Evolutionary conservation across 2,888 invertebrate species (phyloP).

Genomic region (Dicycla oo): DNA sequence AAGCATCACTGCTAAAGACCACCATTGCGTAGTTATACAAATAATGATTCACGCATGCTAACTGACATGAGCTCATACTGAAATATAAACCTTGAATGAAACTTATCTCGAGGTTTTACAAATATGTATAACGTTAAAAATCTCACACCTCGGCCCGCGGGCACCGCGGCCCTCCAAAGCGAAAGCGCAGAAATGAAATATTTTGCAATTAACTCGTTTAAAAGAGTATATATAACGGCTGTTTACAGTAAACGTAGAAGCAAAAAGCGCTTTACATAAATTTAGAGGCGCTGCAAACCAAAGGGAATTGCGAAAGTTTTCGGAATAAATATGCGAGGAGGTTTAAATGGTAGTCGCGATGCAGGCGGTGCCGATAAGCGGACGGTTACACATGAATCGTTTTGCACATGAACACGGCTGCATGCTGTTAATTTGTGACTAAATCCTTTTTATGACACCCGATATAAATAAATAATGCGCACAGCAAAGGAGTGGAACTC

Average conservation of each 20-base stretch:
- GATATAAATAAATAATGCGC: no score
- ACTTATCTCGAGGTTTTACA: conserved; percentile 56
- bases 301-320: conserved; percentile 83
- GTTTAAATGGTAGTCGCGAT: conserved; percentile 71
- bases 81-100: conserved; percentile 67
- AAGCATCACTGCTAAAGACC: conserved; percentile 35
- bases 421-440: conserved; percentile 59
- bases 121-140: conserved; percentile 29
- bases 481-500: no score
- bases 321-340: conserved; percentile 81
- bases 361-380: conserved; percentile 66
- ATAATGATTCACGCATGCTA: conserved; percentile 64
- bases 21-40: conserved; percentile 58
- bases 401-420: conserved; percentile 55
- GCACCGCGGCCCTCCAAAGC: conserved; percentile 26
- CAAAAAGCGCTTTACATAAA: conserved; percentile 75
- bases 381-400: conserved; percentile 45
- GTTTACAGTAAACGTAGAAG: conserved; percentile 61
- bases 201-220: conserved; percentile 58
- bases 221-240: conserved; percentile 44
- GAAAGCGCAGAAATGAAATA: conserved; percentile 51
- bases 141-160: conserved; percentile 36
- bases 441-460: conserved; percentile 46
- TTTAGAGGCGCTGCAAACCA: conserved; percentile 77
- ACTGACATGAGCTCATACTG: conserved; percentile 68